phyloP scores from a whole-genome alignment of 2,113 vertebrate species.

The Callorhinus ursinus region DNA sequence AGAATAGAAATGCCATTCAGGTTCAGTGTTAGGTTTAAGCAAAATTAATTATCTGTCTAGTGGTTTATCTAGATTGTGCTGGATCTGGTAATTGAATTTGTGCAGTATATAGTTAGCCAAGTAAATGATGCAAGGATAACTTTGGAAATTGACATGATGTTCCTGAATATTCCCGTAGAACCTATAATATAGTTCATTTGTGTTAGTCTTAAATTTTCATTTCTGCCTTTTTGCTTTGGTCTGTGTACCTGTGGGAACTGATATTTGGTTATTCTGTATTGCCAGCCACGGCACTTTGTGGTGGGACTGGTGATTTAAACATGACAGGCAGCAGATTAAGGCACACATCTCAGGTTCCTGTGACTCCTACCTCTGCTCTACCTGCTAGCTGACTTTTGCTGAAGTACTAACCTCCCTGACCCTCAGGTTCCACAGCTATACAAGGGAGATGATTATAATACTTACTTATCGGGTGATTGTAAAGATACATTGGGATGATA shows the following conservation, averaged over 20 bases:
- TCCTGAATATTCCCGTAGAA: not conserved
- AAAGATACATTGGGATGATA: not conserved
- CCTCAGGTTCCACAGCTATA: not conserved
- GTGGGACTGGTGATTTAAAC: not conserved
- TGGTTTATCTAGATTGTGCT: conserved; percentile 40
- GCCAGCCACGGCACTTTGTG: not conserved
- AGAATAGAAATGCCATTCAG: conserved; percentile 42
- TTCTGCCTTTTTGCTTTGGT: not conserved
- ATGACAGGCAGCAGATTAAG: not conserved
- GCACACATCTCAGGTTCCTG: too few species aligned
- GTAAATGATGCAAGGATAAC: not conserved
- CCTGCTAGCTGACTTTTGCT: not conserved
- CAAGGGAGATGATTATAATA: not conserved
- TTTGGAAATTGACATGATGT: not conserved
- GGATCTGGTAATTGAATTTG: conserved; percentile 44
- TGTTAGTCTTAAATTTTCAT: not conserved
- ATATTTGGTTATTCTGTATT: not conserved
- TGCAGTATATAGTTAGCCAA: not conserved
- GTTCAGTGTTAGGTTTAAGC: conserved; percentile 71
- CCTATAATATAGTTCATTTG: not conserved
- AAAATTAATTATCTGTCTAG: conserved; percentile 77
- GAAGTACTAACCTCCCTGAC: not conserved
- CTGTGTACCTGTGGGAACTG: not conserved
- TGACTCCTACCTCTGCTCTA: not conserved
- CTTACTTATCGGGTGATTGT: not conserved